phyloP scores from a whole-genome alignment of 1,140 invertebrate species.

The Tetramorium parvispinum region DNA sequence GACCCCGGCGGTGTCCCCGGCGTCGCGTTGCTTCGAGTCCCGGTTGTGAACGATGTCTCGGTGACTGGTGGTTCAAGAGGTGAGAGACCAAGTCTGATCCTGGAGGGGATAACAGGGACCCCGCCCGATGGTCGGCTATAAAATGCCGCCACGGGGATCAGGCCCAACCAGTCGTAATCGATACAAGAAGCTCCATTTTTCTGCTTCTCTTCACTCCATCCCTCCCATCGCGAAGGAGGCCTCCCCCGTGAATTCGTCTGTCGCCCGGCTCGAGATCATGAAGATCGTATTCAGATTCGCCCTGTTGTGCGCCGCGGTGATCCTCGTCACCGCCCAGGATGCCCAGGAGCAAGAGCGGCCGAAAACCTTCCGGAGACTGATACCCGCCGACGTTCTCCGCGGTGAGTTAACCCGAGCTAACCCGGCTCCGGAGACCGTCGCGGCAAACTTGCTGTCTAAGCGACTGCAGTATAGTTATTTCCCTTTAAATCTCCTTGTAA shows the following conservation, averaged over 20 bases:
- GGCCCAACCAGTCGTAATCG: conserved; percentile 84
- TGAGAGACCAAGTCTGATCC: conserved; percentile 65
- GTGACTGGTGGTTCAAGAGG: conserved; percentile 73
- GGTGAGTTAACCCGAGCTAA: conserved; percentile 85
- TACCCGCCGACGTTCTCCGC: conserved; percentile 94
- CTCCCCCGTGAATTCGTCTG: not conserved
- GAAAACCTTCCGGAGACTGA: conserved; percentile 91
- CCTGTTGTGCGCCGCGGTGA: conserved; percentile 85
- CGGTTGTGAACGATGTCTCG: conserved; percentile 66
- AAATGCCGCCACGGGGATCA: conserved; percentile 80
- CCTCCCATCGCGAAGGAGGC: not conserved
- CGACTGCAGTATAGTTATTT: not conserved
- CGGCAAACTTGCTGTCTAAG: not conserved
- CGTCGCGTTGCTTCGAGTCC: conserved; percentile 37
- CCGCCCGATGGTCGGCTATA: conserved; percentile 82
- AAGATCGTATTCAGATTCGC: conserved; percentile 82
- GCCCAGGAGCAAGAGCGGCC: conserved; percentile 87
- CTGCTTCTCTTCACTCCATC: conserved; percentile 38
- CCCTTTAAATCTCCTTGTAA: not conserved
- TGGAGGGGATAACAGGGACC: conserved; percentile 74
- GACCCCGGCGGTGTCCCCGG: not conserved
- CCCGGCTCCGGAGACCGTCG: too few species aligned
- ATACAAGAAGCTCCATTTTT: conserved; percentile 72
- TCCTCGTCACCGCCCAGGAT: conserved; percentile 87
- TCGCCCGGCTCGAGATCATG: conserved; percentile 77